Conservation (phyloP, 1,140 invertebrate genomes). For the Manduca sexta region DNA sequence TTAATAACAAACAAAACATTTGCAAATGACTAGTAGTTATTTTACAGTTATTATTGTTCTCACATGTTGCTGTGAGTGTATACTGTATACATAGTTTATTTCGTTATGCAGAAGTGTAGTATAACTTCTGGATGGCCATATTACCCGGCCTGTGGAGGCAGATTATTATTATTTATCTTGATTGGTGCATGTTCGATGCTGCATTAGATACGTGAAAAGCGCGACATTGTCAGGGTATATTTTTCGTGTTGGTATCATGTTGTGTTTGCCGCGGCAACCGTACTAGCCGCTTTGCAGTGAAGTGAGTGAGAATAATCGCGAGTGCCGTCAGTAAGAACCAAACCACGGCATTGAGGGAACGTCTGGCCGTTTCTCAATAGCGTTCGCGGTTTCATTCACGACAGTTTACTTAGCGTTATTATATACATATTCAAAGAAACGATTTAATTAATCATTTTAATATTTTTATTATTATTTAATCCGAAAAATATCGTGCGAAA, state of each 20-base stretch:
- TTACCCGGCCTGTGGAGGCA: too few species aligned
- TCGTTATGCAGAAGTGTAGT: too few species aligned
- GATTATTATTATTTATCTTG: too few species aligned
- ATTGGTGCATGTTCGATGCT: too few species aligned
- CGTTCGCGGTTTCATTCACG: constrained; percentile 24
- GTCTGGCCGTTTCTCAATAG: constrained; percentile 19
- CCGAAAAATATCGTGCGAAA: neutral
- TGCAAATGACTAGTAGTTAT: too few species aligned
- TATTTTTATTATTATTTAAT: neutral
- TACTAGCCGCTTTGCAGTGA: neutral
- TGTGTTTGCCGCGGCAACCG: constrained; percentile 3
- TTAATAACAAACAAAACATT: too few species aligned
- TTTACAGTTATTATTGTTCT: too few species aligned
- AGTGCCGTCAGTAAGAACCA: constrained; percentile 35
- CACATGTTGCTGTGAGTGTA: too few species aligned
- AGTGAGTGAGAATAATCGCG: constrained; percentile 13
- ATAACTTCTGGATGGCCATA: too few species aligned
- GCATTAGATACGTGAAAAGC: too few species aligned
- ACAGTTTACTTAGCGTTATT: constrained; percentile 6
- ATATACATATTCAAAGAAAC: neutral
- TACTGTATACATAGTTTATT: too few species aligned
- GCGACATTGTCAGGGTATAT: constrained; percentile 21
- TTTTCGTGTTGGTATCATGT: constrained; percentile 13
- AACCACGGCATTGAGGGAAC: constrained; percentile 32
- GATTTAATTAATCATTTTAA: neutral